phyloP scores from a whole-genome alignment of 2,797 vertebrate species.

The Falco concolor region DNA sequence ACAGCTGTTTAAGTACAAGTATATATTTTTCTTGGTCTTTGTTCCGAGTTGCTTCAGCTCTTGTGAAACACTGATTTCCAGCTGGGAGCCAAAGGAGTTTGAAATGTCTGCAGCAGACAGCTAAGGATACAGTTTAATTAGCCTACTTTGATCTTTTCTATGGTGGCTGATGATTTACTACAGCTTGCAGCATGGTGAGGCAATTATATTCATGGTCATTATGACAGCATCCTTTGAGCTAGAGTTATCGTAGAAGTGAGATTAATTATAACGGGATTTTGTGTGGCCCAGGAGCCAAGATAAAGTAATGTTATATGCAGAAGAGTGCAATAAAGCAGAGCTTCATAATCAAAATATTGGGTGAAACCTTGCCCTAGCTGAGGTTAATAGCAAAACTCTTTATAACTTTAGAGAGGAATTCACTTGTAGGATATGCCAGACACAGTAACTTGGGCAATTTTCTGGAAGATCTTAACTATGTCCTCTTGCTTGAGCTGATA shows the following conservation, averaged over 20 bases:
- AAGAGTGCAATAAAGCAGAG: slow-evolving; percentile 1
- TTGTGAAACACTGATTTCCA: slow-evolving; percentile 52
- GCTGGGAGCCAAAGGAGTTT: slow-evolving; percentile 57
- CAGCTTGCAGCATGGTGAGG: slow-evolving; percentile 39
- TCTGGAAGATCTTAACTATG: neutral
- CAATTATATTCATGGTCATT: slow-evolving; percentile 64
- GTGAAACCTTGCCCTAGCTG: neutral
- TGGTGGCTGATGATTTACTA: slow-evolving; percentile 54
- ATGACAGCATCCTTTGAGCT: slow-evolving; percentile 40
- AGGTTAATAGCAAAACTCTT: neutral
- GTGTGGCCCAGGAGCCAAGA: slow-evolving; percentile 35
- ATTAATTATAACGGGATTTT: slow-evolving; percentile 57
- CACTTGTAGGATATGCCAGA: neutral
- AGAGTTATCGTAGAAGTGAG: slow-evolving; percentile 10
- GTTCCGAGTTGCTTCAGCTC: slow-evolving; percentile 36
- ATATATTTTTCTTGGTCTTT: slow-evolving; percentile 53
- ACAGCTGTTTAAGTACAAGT: slow-evolving; percentile 50
- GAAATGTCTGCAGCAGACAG: slow-evolving; percentile 58
- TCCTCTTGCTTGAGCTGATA: neutral
- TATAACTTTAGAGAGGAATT: neutral
- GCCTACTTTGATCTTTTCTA: slow-evolving; percentile 55
- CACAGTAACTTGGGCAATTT: neutral
- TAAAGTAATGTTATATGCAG: slow-evolving; percentile 31
- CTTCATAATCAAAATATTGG: neutral
- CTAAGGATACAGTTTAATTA: slow-evolving; percentile 61